Evolutionary conservation across 2,113 vertebrate genomes (phyloP), one percentile per base, ranked within the genome.

Genomic region (Chionomys nivalis): DNA sequence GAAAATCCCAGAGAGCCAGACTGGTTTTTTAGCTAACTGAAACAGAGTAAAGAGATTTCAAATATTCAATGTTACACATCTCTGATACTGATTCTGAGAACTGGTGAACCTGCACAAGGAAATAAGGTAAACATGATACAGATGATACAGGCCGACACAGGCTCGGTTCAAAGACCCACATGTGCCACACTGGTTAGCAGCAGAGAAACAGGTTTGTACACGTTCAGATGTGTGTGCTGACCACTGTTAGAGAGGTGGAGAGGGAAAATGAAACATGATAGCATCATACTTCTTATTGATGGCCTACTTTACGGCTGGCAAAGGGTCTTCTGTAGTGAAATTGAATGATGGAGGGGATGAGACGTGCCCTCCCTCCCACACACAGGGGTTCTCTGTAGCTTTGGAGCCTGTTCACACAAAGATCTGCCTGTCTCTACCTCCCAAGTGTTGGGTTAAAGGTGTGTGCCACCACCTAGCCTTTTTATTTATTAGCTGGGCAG

Each of bases 31-130:
- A 39, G 78, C 77, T 76, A 65, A 87, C 87, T 79, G 49, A 52
- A 88, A 89, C 42, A 86, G 70, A 88, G 65, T 70, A 70, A 89
- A 79, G 87, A 52, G 33, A 83, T 93, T 95, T 85, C 44, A 87
- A 72, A 94, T 76, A 90, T 31, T 65, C 63, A 42, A 23, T 83
- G 47, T 91, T 73, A 17, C 33, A 39, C 24, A 58, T 73, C 70
- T 72, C 78, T 77, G 63, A 68, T 83, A 19, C 47, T n/a, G 39
- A 65, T 61, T 77, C 17, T 61, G 33, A 86, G 81, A 76, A 58
- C 24, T 36, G 58, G 77, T 44, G 92, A 76, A 91, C 77, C 88
- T 47, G 72, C 39, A 55, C 33, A 26, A 61, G 61, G 73, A 33
- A 92, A 52, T 72, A 17, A 10, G n/a, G 89, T 65, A 28, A 31